These are phyloP conservation scores for Todiramphus chloris DNA, from an alignment of 2,113 vertebrate species.

Conservation along the genomic window DNA sequence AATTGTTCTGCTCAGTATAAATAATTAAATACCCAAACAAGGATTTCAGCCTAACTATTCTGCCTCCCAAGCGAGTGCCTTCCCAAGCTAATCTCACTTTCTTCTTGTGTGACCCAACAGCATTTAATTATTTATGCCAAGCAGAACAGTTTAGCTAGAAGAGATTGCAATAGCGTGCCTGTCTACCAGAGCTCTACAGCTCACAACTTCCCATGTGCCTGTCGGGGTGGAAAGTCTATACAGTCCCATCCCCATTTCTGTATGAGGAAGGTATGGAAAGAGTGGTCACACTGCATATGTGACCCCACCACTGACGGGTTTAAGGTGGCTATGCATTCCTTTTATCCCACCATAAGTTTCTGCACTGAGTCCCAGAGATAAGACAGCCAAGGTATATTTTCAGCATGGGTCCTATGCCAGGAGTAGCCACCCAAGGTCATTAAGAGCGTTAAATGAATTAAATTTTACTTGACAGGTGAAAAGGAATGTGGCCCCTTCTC, in stretches of 20 bases:
- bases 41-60: neutral
- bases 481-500: neutral
- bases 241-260: neutral
- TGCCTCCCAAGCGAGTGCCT: neutral
- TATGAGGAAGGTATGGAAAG: neutral
- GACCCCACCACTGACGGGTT: neutral
- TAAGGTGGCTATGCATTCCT: neutral
- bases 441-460: neutral
- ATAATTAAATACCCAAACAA: slow-evolving; percentile 11
- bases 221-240: neutral
- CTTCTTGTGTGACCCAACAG: neutral
- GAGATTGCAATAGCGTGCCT: neutral
- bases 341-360: neutral
- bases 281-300: neutral
- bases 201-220: neutral
- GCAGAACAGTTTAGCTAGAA: neutral
- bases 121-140: slow-evolving; percentile 39
- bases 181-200: neutral
- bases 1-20: neutral
- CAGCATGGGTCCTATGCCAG: neutral
- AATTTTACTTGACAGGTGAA: neutral
- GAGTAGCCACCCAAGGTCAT: neutral
- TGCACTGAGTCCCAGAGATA: neutral
- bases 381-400: neutral
- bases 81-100: neutral